phyloP scores from a whole-genome alignment of 2,888 invertebrate species.

The Chirona hameri region DNA sequence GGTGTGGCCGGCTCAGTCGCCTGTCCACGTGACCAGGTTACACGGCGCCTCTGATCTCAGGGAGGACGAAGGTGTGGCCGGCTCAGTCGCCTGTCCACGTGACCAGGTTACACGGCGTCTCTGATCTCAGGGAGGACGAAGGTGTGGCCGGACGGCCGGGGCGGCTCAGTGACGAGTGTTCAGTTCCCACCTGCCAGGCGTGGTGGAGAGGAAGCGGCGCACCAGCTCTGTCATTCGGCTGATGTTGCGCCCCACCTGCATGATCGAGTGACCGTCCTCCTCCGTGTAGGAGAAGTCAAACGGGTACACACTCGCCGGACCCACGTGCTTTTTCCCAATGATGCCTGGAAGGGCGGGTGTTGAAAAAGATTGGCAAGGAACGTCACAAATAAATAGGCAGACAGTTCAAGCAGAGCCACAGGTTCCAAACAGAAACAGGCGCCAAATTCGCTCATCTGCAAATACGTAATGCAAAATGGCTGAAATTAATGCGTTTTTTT shows the following conservation, averaged over 20 bases:
- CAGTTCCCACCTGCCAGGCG: background rate
- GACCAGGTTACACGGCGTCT: no score
- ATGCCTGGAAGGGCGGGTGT: slow-evolving; percentile 53
- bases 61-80: no score
- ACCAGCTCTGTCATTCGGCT: slow-evolving; percentile 77
- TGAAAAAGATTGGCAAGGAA: background rate
- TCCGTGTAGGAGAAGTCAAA: slow-evolving; percentile 88
- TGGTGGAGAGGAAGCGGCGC: slow-evolving; percentile 62
- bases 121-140: no score
- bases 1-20: no score
- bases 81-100: no score
- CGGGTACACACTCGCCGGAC: slow-evolving; percentile 67
- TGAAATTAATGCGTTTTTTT: no score
- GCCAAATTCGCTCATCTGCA: background rate
- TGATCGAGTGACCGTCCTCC: slow-evolving; percentile 73
- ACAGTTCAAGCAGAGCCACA: background rate
- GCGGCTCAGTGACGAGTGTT: background rate
- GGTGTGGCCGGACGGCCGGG: no score
- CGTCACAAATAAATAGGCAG: background rate
- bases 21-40: no score
- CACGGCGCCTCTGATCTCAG: no score
- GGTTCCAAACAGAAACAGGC: background rate
- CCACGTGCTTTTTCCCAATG: slow-evolving; percentile 89
- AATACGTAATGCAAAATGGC: background rate
- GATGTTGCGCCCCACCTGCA: slow-evolving; percentile 90